Evolutionary conservation across 2,888 invertebrate genomes (phyloP).

Genomic region (Eristalinus sepulchralis): DNA sequence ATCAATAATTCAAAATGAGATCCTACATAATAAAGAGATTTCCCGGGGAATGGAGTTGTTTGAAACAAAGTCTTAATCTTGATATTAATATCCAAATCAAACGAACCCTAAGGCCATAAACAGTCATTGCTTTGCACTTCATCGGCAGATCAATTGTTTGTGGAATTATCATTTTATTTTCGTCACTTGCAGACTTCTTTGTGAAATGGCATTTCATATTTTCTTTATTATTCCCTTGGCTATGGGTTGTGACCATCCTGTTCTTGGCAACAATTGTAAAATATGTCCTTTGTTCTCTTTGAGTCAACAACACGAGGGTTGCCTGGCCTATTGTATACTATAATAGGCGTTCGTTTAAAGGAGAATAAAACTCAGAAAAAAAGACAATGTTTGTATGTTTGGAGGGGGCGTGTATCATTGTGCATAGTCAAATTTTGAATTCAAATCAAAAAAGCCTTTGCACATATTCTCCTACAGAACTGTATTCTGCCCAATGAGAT

Average conservation of each 20-base stretch:
- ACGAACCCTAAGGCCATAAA: neutral
- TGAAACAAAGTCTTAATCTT: slow-evolving; percentile 5
- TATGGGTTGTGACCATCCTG: neutral
- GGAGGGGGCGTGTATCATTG: neutral
- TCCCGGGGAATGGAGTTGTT: neutral
- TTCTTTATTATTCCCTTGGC: neutral
- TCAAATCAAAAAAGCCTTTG: slow-evolving; percentile 3
- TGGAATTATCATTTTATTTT: slow-evolving; percentile 15
- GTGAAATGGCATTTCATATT: neutral
- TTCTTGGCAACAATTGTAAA: slow-evolving; percentile 1
- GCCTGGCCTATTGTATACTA: neutral
- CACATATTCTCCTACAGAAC: neutral
- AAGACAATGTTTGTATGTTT: neutral
- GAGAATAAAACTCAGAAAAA: neutral
- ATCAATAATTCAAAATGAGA: slow-evolving; percentile 24
- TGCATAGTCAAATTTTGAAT: neutral
- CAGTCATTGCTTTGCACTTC: slow-evolving; percentile 7
- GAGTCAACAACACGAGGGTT: neutral
- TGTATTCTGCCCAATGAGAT: neutral
- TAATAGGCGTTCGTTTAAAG: neutral
- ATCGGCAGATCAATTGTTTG: slow-evolving; percentile 20
- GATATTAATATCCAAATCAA: slow-evolving; percentile 34
- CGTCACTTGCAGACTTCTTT: neutral
- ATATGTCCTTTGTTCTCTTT: neutral
- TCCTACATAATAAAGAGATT: slow-evolving; percentile 1